Evolutionary conservation across 2,797 vertebrate species (phyloP).

Genomic region (Gouania willdenowi): DNA sequence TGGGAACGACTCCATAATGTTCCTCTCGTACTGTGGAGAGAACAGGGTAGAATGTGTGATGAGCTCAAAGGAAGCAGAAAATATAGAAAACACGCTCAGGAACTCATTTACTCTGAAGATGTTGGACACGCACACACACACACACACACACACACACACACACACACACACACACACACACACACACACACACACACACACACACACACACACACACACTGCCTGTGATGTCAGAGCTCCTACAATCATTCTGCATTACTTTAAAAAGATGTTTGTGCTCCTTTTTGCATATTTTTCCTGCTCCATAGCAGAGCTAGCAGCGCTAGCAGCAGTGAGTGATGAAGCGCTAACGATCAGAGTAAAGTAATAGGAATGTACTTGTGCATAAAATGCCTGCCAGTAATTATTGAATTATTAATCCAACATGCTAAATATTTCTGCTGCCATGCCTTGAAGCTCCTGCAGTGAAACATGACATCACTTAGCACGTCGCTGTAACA

Average conservation of each 20-base stretch:
- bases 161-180: no score
- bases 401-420: constrained; percentile 66
- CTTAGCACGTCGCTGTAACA: no score
- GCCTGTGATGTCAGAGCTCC: no score
- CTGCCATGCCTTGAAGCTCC: constrained; percentile 52
- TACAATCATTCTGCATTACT: no score
- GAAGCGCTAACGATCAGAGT: constrained; percentile 26
- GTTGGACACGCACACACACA: no score
- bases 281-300: no score
- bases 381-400: constrained; percentile 54
- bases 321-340: constrained; percentile 13
- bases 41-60: constrained; percentile 15
- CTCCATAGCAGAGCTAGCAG: no score
- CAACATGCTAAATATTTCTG: constrained; percentile 65
- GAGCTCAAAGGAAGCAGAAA: constrained; percentile 35
- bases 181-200: no score
- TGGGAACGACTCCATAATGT: constrained; percentile 29
- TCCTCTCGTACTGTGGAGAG: constrained; percentile 16
- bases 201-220: no score
- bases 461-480: constrained; percentile 38
- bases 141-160: no score
- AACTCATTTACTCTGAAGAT: constrained; percentile 7
- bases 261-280: no score
- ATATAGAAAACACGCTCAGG: constrained; percentile 6
- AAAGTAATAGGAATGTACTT: constrained; percentile 57